Evolutionary conservation across 2,888 invertebrate genomes (phyloP).

Genomic region (Phytoseiulus persimilis): DNA sequence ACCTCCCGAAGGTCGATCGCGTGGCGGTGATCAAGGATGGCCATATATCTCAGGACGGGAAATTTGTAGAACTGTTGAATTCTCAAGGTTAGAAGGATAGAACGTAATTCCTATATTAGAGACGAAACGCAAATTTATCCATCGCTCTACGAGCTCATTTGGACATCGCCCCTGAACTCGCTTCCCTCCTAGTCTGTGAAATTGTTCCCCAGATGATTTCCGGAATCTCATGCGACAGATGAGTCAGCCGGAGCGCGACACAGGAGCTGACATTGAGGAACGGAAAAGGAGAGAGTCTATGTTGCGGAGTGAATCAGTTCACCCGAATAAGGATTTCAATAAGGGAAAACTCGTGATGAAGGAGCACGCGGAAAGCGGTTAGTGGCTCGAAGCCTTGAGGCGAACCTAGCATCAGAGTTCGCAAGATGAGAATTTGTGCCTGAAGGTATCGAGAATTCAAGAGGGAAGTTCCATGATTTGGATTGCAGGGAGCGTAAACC

Average conservation of each 20-base stretch:
- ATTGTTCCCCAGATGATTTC: not conserved
- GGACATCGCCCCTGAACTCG: too few species aligned
- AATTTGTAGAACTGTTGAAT: slow-evolving; percentile 50
- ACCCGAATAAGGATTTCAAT: not conserved
- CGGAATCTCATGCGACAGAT: not conserved
- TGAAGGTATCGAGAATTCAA: too few species aligned
- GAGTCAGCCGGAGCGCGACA: not conserved
- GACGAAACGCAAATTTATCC: too few species aligned
- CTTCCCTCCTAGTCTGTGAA: too few species aligned
- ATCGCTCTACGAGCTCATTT: too few species aligned
- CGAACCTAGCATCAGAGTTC: too few species aligned
- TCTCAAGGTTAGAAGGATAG: slow-evolving; percentile 46
- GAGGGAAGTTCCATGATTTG: too few species aligned
- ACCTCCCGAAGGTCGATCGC: slow-evolving; percentile 50
- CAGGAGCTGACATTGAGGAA: not conserved
- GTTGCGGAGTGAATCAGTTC: slow-evolving; percentile 11
- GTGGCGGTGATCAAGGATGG: slow-evolving; percentile 51
- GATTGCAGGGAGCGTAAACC: slow-evolving; percentile 40
- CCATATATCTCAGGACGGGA: slow-evolving; percentile 49
- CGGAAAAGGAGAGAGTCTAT: not conserved
- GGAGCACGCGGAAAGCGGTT: slow-evolving; percentile 42
- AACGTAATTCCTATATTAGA: not conserved
- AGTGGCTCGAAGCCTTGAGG: not conserved
- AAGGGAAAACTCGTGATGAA: slow-evolving; percentile 41
- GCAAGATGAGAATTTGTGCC: too few species aligned